Conservation (phyloP, 2,888 invertebrate genomes). For the Amitus sp. region DNA sequence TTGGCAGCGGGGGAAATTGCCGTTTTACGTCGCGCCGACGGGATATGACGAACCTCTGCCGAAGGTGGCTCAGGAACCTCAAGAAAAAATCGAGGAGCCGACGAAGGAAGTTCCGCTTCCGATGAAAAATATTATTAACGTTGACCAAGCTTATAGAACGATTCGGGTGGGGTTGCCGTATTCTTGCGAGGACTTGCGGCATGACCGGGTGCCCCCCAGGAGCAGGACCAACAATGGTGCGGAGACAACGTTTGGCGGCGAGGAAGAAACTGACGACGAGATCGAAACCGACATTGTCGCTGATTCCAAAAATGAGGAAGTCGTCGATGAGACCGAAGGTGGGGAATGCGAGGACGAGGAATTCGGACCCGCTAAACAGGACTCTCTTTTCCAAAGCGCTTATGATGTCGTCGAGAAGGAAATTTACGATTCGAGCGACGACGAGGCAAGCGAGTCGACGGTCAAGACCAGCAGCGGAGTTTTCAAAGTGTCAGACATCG, state of each 20-base stretch:
- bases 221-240: constrained; percentile 67
- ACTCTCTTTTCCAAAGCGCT: constrained; percentile 57
- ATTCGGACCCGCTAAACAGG: constrained; percentile 58
- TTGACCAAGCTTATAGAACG: constrained; percentile 85
- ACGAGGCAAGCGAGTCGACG: constrained; percentile 70
- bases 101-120: constrained; percentile 4
- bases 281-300: too few relatives aligned
- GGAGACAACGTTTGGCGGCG: constrained; percentile 51
- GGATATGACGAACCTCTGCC: constrained; percentile 79
- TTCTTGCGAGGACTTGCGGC: constrained; percentile 70
- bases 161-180: constrained; percentile 80
- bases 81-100: not conserved
- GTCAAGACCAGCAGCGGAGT: constrained; percentile 67
- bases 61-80: constrained; percentile 45
- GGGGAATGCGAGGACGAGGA: constrained; percentile 25
- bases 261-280: constrained; percentile 34
- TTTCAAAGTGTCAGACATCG: constrained; percentile 64
- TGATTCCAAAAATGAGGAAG: constrained; percentile 6
- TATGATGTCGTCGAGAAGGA: constrained; percentile 64
- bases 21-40: constrained; percentile 91
- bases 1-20: constrained; percentile 97
- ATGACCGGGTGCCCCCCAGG: constrained; percentile 37
- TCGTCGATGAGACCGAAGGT: constrained; percentile 13
- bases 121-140: constrained; percentile 60
- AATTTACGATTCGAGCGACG: constrained; percentile 64